These are phyloP conservation scores for Galeopterus variegatus DNA, from an alignment of 2,113 vertebrate genomes.

Conservation along the genomic window DNA sequence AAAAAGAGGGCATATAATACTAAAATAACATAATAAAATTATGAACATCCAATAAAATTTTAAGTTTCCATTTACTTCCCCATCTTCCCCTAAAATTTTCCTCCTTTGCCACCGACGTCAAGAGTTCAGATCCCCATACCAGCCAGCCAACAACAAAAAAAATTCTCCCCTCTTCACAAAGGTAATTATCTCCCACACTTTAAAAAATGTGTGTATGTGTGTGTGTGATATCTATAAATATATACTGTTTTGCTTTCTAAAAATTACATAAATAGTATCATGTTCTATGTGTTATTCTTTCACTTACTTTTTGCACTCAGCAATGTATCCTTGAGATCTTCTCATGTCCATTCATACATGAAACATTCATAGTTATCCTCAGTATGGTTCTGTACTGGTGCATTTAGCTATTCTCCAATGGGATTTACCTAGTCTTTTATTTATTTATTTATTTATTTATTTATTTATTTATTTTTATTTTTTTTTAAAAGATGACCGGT, in stretches of 20 bases:
- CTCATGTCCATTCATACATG: neutral
- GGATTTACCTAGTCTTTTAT: slow-evolving; percentile 51
- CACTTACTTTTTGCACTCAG: neutral
- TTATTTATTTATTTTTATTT: no score
- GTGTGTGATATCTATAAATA: no score
- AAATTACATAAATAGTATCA: no score
- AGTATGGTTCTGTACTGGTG: neutral
- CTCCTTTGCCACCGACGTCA: no score
- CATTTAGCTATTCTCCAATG: slow-evolving; percentile 1
- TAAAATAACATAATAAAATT: neutral
- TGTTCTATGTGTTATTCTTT: neutral
- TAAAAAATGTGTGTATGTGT: no score
- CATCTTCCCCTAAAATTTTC: neutral
- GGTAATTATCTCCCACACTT: neutral
- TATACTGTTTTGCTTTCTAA: neutral
- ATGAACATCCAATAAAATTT: neutral
- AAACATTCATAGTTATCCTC: neutral
- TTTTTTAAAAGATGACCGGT: no score
- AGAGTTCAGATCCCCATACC: no score
- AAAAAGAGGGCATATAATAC: neutral
- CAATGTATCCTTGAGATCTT: neutral
- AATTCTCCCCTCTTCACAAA: neutral
- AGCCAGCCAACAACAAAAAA: no score
- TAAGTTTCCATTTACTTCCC: neutral
- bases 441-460: no score